Evolutionary conservation across 2,113 vertebrate genomes (phyloP).

Genomic region (Lota lota): DNA sequence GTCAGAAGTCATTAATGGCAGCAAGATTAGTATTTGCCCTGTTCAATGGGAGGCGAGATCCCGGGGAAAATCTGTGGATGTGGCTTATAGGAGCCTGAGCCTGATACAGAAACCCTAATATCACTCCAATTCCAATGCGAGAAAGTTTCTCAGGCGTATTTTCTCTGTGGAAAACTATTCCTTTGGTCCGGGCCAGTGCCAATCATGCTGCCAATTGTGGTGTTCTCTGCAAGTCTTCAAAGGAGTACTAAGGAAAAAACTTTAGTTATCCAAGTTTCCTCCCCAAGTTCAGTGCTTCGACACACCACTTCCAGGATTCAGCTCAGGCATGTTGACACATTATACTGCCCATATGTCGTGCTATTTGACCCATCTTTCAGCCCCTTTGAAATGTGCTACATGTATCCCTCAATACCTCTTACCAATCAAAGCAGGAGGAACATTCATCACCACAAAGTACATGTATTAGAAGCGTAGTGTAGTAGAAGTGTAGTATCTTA

Average conservation of each 20-base stretch:
- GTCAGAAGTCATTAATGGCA: slow-evolving; percentile 73
- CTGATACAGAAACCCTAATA: slow-evolving; percentile 37
- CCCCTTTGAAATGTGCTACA: too few species aligned
- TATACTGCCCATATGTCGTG: too few species aligned
- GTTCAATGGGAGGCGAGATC: slow-evolving; percentile 31
- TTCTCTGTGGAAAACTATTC: slow-evolving; percentile 47
- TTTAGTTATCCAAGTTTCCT: slow-evolving; percentile 26
- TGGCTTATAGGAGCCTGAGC: slow-evolving; percentile 19
- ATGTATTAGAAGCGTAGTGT: background rate
- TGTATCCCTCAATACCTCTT: too few species aligned
- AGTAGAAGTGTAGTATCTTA: background rate
- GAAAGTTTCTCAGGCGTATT: slow-evolving; percentile 41
- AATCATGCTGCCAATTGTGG: slow-evolving; percentile 40
- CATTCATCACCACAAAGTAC: too few species aligned
- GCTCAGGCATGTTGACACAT: too few species aligned
- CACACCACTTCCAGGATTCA: too few species aligned
- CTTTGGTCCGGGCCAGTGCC: slow-evolving; percentile 36
- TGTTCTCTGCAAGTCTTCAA: slow-evolving; percentile 36
- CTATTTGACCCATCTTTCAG: too few species aligned
- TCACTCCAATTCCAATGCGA: slow-evolving; percentile 40
- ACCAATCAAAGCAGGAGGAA: too few species aligned
- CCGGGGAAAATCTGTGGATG: slow-evolving; percentile 40
- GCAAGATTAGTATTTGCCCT: slow-evolving; percentile 68
- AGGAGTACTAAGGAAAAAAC: slow-evolving; percentile 32
- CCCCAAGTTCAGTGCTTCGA: background rate